Percentiles rank a stretch among this genome's conserved stretches.
Evolutionary conservation across 30 jellyfish, hydroid and myxozoan genomes (phyloP).

Genomic region (Aurelia sp.): DNA sequence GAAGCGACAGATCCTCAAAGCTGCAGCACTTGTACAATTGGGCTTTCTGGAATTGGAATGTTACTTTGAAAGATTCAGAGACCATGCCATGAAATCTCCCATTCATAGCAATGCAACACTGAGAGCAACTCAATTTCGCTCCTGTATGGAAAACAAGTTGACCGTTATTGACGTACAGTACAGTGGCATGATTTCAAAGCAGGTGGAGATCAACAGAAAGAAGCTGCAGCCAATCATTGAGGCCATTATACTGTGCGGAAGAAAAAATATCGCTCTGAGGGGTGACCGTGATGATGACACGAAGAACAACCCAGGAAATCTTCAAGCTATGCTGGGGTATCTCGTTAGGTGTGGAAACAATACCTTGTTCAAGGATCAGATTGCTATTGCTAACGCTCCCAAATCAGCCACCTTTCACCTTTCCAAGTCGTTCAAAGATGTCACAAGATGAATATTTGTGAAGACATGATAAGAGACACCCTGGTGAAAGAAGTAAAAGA

Average conservation of each 20-base stretch:
- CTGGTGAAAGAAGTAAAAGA: slow-evolving; percentile 13
- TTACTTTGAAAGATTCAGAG: slow-evolving; percentile 2
- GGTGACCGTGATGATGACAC: slow-evolving; percentile 24
- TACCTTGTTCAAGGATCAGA: too few species aligned
- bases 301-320: slow-evolving; percentile 28
- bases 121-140: not conserved
- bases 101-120: not conserved
- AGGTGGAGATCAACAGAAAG: not conserved
- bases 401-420: too few species aligned
- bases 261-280: slow-evolving; percentile 17
- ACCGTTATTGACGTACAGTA: not conserved
- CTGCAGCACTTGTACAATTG: not conserved
- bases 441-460: slow-evolving; percentile 52
- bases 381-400: too few species aligned
- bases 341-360: too few species aligned
- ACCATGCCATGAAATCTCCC: not conserved
- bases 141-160: not conserved
- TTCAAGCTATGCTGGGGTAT: slow-evolving; percentile 10
- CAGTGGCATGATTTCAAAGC: not conserved
- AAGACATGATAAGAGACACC: slow-evolving; percentile 20
- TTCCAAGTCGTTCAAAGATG: too few species aligned
- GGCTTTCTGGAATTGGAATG: slow-evolving; percentile 6
- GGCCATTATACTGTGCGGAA: not conserved
- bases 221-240: not conserved
- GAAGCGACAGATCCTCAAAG: not conserved